Percentiles rank a stretch among this genome's conserved stretches.
Evolutionary conservation across 2,888 invertebrate species (phyloP).

Genomic region (Amphiduros pacificus): DNA sequence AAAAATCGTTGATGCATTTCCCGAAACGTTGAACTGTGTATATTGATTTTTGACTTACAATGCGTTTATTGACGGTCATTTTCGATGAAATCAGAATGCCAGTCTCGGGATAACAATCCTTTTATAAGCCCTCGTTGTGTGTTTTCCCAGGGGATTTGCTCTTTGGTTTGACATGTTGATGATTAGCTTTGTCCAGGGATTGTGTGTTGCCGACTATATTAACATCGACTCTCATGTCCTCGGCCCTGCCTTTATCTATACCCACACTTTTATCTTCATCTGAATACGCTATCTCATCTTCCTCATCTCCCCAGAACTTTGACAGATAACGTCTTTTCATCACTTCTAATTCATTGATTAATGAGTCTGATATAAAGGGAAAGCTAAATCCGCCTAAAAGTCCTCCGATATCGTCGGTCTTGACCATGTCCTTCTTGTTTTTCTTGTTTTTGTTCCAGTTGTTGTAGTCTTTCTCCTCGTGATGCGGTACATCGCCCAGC

Average conservation of each 20-base stretch:
- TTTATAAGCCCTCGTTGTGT: not conserved
- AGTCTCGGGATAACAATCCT: not conserved
- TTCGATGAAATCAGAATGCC: too few species aligned
- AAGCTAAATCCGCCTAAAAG: conserved; percentile 3
- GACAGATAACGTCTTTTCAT: conserved; percentile 14
- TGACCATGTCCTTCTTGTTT: conserved; percentile 1
- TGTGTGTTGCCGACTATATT: conserved; percentile 6
- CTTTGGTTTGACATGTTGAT: not conserved
- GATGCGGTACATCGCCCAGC: not conserved
- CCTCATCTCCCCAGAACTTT: conserved; percentile 24
- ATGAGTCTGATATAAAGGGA: conserved; percentile 16
- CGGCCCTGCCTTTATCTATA: not conserved
- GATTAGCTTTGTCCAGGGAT: not conserved
- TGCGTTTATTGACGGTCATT: too few species aligned
- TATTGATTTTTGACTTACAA: too few species aligned
- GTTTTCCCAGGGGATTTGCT: not conserved
- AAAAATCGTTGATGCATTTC: too few species aligned
- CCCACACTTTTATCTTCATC: not conserved
- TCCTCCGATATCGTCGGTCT: not conserved
- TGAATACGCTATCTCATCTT: conserved; percentile 1
- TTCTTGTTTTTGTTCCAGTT: not conserved
- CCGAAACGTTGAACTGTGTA: too few species aligned
- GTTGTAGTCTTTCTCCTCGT: not conserved
- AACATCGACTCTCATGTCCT: conserved; percentile 1
- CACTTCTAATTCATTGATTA: conserved; percentile 19